Evolutionary conservation across 2,797 vertebrate species (phyloP), one percentile per base, ranked within the genome.

Genomic region (Helicolenus hilgendorfi): DNA sequence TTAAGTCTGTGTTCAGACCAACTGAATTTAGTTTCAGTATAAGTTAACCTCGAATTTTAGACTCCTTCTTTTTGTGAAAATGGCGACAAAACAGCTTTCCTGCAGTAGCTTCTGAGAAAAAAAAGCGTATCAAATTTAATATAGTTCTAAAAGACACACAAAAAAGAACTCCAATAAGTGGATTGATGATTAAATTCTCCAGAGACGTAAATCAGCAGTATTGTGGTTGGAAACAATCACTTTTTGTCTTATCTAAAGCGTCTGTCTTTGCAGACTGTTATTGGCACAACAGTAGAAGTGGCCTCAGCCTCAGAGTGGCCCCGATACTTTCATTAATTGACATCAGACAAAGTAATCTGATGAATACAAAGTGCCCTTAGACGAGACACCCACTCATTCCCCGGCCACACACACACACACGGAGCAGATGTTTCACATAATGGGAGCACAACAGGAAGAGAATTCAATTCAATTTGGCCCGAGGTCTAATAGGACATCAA

Each of bases 401-500:
- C 78, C 79, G 45, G 72, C 70, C 79, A 58, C 74, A 74, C 72
- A 79, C 81, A 77, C 77, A 77, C 80, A 68, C 79, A 78, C 72
- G 62, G 60, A 92, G 92, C 96, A 97, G 97, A 97, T 96, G 96
- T 95, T 96, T 95, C 91, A 83, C 77, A 73, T 96, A 96, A 96
- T 93, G 83, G 87, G 83, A 94, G 92, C 89, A 83, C 94, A 94
- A 94, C 94, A 95, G 96, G 95, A 96, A 95, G 92, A 90, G 89
- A 87, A 95, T 96, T 92, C 87, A 83, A 94, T 94, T 96, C 89
- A 86, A 93, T 96, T 95, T 94, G 90, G 92, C 95, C 96, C 9
- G 69, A 91, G 96, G 96, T 92, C 91, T 97, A 96, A 95, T 92
- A 95, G 96, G 89, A 94, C 93, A 88, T 93, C 84, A 90, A 93